A percentile compares a stretch with the other conserved stretches of the same genome.
Evolutionary conservation across 2,888 invertebrate species (phyloP).

Genomic region (Desoria tigrina): DNA sequence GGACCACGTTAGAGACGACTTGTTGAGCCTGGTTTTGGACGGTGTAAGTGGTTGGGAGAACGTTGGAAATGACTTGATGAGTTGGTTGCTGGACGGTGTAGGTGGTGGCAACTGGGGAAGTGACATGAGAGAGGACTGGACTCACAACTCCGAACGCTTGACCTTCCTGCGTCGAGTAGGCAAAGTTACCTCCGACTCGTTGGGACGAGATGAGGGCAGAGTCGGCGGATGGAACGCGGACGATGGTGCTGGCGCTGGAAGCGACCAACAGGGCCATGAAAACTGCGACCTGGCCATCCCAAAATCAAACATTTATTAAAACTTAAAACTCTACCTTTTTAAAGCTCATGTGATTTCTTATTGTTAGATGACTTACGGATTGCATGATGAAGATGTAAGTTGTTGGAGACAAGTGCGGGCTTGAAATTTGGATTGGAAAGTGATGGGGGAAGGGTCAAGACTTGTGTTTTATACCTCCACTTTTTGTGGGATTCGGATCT

Average conservation of each 20-base stretch:
- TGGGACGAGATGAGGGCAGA: conserved; percentile 38
- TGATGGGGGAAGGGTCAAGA: neutral
- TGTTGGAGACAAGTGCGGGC: conserved; percentile 6
- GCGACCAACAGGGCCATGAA: conserved; percentile 44
- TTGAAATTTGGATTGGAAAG: neutral
- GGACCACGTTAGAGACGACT: neutral
- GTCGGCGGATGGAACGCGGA: conserved; percentile 24
- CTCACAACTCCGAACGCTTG: conserved; percentile 21
- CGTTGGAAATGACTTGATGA: conserved; percentile 27
- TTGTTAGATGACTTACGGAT: conserved; percentile 35
- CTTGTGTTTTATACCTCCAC: conserved; percentile 4
- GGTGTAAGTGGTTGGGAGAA: conserved; percentile 9
- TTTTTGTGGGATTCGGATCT: neutral
- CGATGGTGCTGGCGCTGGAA: conserved; percentile 36
- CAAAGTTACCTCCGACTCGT: conserved; percentile 46
- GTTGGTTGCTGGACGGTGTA: conserved; percentile 20
- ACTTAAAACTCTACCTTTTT: neutral
- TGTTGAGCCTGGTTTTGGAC: neutral
- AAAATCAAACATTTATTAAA: neutral
- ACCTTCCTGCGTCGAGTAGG: conserved; percentile 39
- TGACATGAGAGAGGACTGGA: conserved; percentile 30
- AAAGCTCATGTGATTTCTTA: neutral
- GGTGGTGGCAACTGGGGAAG: conserved; percentile 25
- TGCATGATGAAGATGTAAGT: conserved; percentile 36
- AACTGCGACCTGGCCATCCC: conserved; percentile 35